Percentiles rank a stretch among this genome's conserved stretches.
Evolutionary conservation across 2,888 invertebrate genomes (phyloP).

Genomic region (Nysson spinosus): DNA sequence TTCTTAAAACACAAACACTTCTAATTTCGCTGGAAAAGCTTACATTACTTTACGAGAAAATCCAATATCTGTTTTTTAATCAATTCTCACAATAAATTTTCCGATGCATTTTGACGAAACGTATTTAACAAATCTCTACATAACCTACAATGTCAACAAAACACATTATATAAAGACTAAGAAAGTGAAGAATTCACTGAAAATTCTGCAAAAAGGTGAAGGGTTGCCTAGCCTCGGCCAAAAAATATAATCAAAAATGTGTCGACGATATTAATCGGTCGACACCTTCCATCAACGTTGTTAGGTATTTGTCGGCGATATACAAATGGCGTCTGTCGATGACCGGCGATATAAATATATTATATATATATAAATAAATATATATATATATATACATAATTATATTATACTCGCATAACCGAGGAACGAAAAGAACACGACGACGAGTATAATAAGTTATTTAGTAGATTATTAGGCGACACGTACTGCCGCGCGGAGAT

Average conservation of each 20-base stretch:
- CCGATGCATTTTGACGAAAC: too few species aligned
- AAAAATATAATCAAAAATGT: constrained; percentile 54
- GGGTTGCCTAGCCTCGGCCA: constrained; percentile 13
- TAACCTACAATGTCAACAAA: too few species aligned
- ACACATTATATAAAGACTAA: too few species aligned
- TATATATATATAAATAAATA: constrained; percentile 40
- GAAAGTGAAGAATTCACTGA: neutral
- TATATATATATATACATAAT: constrained; percentile 22
- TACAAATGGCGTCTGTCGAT: constrained; percentile 22
- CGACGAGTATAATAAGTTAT: constrained; percentile 60
- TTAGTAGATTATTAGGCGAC: constrained; percentile 66
- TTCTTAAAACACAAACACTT: too few species aligned
- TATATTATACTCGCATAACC: constrained; percentile 37
- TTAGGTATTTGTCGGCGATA: constrained; percentile 48
- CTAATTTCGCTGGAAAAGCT: too few species aligned
- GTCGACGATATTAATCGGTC: constrained; percentile 39
- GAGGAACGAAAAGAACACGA: constrained; percentile 42
- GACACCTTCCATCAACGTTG: constrained; percentile 57
- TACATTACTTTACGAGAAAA: too few species aligned
- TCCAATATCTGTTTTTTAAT: too few species aligned
- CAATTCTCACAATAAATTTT: too few species aligned
- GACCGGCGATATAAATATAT: constrained; percentile 46
- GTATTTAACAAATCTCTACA: too few species aligned
- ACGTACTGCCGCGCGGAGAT: constrained; percentile 51
- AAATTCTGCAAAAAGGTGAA: neutral